Conservation (phyloP, 2,797 vertebrate genomes). For the Meriones psammophilus region DNA sequence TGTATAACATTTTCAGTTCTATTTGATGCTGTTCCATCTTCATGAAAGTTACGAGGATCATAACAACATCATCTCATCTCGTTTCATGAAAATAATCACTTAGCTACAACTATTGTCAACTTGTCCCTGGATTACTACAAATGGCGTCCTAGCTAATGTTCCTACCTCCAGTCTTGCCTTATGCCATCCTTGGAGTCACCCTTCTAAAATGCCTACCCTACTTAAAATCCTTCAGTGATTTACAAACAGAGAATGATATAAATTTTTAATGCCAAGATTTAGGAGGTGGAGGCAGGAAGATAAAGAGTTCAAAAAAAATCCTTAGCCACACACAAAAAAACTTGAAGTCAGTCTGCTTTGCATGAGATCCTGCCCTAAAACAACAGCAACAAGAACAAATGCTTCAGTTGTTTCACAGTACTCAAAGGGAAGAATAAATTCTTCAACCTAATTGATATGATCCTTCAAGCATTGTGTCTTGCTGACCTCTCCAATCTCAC, state of each 20-base stretch:
- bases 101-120: background rate
- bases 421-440: slow-evolving; percentile 38
- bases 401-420: background rate
- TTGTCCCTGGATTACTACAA: background rate
- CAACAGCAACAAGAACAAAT: background rate
- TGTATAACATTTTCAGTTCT: background rate
- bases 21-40: background rate
- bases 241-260: background rate
- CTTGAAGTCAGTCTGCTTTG: background rate
- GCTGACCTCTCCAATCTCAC: slow-evolving; percentile 13
- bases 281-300: background rate
- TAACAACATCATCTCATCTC: background rate
- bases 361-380: background rate
- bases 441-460: background rate
- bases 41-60: background rate
- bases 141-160: background rate
- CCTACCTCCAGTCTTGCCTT: background rate
- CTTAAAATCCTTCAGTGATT: background rate
- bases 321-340: background rate
- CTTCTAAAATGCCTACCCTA: slow-evolving; percentile 34
- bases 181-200: background rate
- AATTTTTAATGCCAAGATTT: background rate
- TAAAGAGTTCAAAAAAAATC: background rate
- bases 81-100: background rate
- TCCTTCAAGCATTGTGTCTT: slow-evolving; percentile 25